A percentile compares a stretch with the other conserved stretches of the same genome.
These are phyloP conservation scores for Hesperia comma DNA, from an alignment of 2,888 invertebrate genomes.

Conservation along the genomic window DNA sequence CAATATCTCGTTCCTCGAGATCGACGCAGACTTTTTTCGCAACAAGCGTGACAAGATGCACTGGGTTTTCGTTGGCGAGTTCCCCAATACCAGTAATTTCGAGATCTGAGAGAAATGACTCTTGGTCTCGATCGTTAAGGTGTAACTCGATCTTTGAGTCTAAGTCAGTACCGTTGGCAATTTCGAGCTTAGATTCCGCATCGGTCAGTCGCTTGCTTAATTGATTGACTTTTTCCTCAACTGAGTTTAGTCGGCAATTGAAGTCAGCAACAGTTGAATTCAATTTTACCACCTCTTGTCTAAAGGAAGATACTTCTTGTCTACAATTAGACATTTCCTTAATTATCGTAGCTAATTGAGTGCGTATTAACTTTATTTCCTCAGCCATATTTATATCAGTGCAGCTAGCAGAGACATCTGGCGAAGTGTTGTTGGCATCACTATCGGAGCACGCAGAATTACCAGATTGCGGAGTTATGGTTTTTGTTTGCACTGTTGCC, in stretches of 20 bases:
- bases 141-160: background rate
- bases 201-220: background rate
- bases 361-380: background rate
- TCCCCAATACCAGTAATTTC: no score
- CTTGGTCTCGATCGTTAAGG: no score
- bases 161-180: background rate
- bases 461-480: background rate
- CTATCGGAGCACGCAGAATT: conserved; percentile 2
- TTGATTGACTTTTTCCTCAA: background rate
- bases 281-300: background rate
- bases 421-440: background rate
- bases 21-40: no score
- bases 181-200: background rate
- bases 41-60: no score
- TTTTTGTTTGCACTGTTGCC: background rate
- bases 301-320: background rate
- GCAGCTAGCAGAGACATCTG: rapidly evolving
- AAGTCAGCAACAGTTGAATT: background rate
- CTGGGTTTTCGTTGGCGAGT: no score
- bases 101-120: no score
- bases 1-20: background rate
- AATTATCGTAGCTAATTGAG: background rate
- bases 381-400: background rate
- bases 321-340: background rate
- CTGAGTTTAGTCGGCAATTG: background rate